Conservation (phyloP, 2,888 invertebrate genomes). For the Nymphalis urticae region DNA sequence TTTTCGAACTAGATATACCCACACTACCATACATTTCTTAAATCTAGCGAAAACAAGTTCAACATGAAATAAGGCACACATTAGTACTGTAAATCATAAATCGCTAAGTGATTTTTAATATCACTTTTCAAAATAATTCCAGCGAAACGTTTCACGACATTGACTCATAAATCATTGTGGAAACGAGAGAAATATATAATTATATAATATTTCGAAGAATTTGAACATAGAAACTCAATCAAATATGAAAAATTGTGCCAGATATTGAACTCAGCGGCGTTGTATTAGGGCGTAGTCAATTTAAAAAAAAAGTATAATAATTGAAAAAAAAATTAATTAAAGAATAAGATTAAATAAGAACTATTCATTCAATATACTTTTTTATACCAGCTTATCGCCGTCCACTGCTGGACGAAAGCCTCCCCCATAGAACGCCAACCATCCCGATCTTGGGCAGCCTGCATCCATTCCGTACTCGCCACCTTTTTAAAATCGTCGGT, state of each 20-base stretch:
- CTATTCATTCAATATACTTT: no score
- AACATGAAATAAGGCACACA: slow-evolving; percentile 1
- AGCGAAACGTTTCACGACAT: slow-evolving; percentile 28
- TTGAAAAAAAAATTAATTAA: no score
- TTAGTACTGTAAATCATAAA: slow-evolving; percentile 21
- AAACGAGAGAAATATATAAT: slow-evolving; percentile 31
- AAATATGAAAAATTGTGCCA: slow-evolving; percentile 3
- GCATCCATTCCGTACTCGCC: no score
- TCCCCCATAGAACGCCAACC: no score
- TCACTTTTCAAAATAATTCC: slow-evolving; percentile 28
- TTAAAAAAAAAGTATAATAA: no score
- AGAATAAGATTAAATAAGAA: no score
- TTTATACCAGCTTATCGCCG: no score
- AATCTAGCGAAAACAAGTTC: neutral
- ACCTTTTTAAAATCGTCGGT: no score
- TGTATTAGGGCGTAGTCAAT: neutral
- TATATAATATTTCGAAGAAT: slow-evolving; percentile 18
- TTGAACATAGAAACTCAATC: slow-evolving; percentile 1
- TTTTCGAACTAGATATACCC: no score
- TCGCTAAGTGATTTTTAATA: slow-evolving; percentile 38
- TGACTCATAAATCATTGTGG: slow-evolving; percentile 42
- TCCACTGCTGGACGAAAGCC: no score
- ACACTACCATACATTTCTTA: no score
- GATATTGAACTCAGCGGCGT: slow-evolving; percentile 1
- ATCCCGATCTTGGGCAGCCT: no score